Conservation (phyloP, 2,113 vertebrate genomes). For the Nothobranchius kuhntae region DNA sequence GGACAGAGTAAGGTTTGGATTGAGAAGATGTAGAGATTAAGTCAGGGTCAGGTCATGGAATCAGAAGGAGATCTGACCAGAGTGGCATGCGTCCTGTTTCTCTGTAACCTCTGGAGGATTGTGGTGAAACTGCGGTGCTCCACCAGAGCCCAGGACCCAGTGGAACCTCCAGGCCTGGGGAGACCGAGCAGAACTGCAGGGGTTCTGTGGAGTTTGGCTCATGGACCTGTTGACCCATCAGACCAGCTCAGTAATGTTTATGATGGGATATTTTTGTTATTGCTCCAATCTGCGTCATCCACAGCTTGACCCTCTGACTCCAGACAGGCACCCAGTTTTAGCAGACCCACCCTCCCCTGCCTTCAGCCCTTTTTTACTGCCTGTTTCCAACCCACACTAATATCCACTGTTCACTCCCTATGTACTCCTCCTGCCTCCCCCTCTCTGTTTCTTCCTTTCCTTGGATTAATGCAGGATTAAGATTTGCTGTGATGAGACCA, state of each 20-base stretch:
- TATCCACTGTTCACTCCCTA: constrained; percentile 51
- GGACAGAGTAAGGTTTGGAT: constrained; percentile 38
- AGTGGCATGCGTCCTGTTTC: constrained; percentile 39
- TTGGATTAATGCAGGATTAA: constrained; percentile 46
- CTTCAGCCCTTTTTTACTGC: constrained; percentile 36
- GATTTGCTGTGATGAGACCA: constrained; percentile 46
- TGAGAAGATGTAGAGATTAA: constrained; percentile 30
- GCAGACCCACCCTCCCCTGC: constrained; percentile 44
- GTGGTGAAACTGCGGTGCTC: constrained; percentile 38
- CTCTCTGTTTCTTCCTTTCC: constrained; percentile 2
- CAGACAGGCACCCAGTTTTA: constrained; percentile 70
- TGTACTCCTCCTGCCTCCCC: constrained; percentile 18
- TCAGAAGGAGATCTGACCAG: constrained; percentile 56
- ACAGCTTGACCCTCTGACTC: constrained; percentile 65
- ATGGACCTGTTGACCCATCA: constrained; percentile 55
- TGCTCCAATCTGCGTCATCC: constrained; percentile 74
- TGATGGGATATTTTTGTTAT: constrained; percentile 75
- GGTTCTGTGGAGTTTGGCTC: constrained; percentile 60
- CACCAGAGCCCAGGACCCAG: constrained; percentile 48
- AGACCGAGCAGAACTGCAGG: constrained; percentile 42
- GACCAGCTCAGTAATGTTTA: constrained; percentile 69
- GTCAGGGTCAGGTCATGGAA: constrained; percentile 56
- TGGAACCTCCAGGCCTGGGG: constrained; percentile 54
- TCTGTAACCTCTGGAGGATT: constrained; percentile 39
- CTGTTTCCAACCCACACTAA: constrained; percentile 53